Base-by-base conservation (phyloP, 2,113 vertebrate species). In the Myotis lucifugus region DNA sequence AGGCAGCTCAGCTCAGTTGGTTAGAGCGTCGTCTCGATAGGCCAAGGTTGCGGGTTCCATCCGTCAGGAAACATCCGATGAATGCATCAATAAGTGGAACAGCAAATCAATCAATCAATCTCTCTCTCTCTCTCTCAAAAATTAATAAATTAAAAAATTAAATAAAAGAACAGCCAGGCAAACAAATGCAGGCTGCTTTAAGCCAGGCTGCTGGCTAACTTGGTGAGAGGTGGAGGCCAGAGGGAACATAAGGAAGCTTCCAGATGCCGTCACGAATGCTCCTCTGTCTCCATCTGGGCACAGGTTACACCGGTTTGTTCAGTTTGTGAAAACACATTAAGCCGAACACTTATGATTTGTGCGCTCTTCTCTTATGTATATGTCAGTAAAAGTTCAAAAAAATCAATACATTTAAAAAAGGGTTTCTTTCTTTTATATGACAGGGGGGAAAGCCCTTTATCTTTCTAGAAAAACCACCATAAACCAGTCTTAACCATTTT, bases 401-500 rank as follows among this genome's bases (percentile, higher is more conserved):
- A 93, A 91, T 82, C 82, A 88, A 59, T 76, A 59, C 69, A 82
- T 93, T 79, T 59, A 59, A 64, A 21, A 77, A 48, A 88, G 48
- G 7, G 3, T 5, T 8, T 61, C 37, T 48, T 27, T 27, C 79
- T 87, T 88, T 83, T 48, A 94, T 72, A 69, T n/a, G 81, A 87
- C 18, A 23, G 46, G 67, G 42, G 32, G 34, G 46, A 59, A 89
- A 93, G 61, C 59, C 85, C 96, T 92, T 96, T 92, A 92, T 97
- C 82, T 88, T 95, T 70, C 40, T 74, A 94, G 85, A 54, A 96
- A 73, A 79, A 87, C 81, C 27, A 37, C 95, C 77, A 34, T 92
- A 92, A 96, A 95, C 77, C 81, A 73, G 73, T 92, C 82, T 14
- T 46, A 54, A 95, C 85, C 91, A 82, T 93, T 96, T 95, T 87